These are phyloP conservation scores for Drosophila eugracilis DNA, from an alignment of 1,140 invertebrate species.

Conservation along the genomic window DNA sequence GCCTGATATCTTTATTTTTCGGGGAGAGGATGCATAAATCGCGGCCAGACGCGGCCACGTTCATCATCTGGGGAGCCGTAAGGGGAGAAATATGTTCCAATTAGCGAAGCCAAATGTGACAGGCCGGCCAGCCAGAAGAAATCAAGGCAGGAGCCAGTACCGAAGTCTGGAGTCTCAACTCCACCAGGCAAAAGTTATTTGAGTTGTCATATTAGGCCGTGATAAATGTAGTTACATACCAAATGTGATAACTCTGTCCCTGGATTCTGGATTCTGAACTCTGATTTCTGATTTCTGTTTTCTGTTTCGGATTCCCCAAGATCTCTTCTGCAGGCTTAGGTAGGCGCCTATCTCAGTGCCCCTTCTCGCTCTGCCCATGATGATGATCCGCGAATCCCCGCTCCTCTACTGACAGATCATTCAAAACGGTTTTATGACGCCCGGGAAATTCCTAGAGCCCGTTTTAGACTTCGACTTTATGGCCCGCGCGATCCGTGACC, in stretches of 20 bases:
- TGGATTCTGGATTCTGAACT: too few relatives aligned
- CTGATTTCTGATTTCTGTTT: too few relatives aligned
- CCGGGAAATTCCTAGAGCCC: conserved; percentile 66
- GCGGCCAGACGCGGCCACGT: conserved; percentile 46
- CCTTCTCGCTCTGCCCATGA: conserved; percentile 37
- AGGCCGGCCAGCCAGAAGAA: conserved; percentile 24
- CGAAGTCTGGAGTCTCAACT: conserved; percentile 5
- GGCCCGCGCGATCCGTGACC: conserved; percentile 31
- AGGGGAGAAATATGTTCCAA: conserved; percentile 77
- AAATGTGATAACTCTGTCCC: conserved; percentile 76
- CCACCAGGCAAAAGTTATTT: conserved; percentile 73
- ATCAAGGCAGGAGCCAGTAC: not conserved
- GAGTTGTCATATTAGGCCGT: conserved; percentile 83
- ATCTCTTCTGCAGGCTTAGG: conserved; percentile 17
- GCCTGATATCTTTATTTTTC: conserved; percentile 71
- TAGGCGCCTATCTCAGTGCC: conserved; percentile 18
- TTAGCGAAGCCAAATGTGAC: conserved; percentile 77
- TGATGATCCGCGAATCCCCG: conserved; percentile 48
- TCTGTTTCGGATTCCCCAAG: not conserved
- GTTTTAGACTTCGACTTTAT: conserved; percentile 8
- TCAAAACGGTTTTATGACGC: conserved; percentile 65
- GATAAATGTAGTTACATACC: conserved; percentile 83
- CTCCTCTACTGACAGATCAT: conserved; percentile 39
- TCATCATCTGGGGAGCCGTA: conserved; percentile 17
- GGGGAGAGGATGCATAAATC: conserved; percentile 72